phyloP scores from a whole-genome alignment of 2,888 invertebrate genomes.

The Glaucopsyche alexis region DNA sequence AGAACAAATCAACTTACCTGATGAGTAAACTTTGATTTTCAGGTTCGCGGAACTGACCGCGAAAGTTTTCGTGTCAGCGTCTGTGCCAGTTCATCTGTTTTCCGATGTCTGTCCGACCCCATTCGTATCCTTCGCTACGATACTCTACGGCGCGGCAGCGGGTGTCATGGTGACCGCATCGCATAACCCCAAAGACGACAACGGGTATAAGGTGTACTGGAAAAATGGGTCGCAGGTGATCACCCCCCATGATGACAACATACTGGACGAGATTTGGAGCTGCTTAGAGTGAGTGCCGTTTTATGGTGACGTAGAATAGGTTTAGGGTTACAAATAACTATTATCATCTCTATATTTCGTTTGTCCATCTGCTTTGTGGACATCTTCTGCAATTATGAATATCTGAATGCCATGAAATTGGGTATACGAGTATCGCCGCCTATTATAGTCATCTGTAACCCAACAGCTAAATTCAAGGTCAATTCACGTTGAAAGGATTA shows the following conservation, averaged over 20 bases:
- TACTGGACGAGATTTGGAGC: constrained; percentile 87
- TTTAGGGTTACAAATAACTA: too few species aligned
- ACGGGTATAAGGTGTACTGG: constrained; percentile 99
- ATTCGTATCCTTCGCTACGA: constrained; percentile 92
- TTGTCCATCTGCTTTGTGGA: too few species aligned
- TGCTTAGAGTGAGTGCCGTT: constrained; percentile 82
- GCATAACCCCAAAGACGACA: constrained; percentile 97
- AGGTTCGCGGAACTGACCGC: constrained; percentile 95
- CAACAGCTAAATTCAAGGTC: too few species aligned
- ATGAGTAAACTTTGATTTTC: constrained; percentile 31
- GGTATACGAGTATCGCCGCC: too few species aligned
- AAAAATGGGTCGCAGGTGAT: constrained; percentile 97
- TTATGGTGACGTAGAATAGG: neutral
- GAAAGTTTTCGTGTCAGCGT: constrained; percentile 87
- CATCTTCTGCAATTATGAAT: too few species aligned
- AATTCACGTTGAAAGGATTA: too few species aligned
- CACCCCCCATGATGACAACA: constrained; percentile 92
- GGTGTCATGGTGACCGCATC: constrained; percentile 98
- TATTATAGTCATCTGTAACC: too few species aligned
- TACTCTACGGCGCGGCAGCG: constrained; percentile 85
- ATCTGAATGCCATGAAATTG: too few species aligned
- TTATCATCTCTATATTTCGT: too few species aligned
- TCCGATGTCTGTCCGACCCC: constrained; percentile 93
- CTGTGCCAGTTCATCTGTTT: constrained; percentile 90
- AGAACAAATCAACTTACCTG: too few species aligned